phyloP scores from a whole-genome alignment of 2,888 invertebrate species.

The Habroteleia sp. region DNA sequence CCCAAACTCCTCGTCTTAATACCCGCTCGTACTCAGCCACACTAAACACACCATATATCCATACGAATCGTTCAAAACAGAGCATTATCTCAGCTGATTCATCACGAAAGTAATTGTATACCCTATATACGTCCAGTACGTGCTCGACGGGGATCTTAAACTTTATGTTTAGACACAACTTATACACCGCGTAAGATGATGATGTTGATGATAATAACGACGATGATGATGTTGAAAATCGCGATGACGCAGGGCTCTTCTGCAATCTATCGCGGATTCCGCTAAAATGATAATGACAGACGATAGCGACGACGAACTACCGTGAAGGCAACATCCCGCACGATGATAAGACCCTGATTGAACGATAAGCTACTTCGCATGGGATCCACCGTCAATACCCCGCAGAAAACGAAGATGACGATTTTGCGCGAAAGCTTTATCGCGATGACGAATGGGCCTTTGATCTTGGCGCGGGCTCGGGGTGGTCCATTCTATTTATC shows the following conservation, averaged over 20 bases:
- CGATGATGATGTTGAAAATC: slow-evolving; percentile 45
- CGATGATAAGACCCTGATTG: slow-evolving; percentile 55
- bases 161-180: slow-evolving; percentile 59
- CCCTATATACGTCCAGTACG: slow-evolving; percentile 46
- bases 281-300: slow-evolving; percentile 56
- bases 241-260: slow-evolving; percentile 22
- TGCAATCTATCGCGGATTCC: slow-evolving; percentile 31
- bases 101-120: slow-evolving; percentile 52
- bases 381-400: slow-evolving; percentile 36
- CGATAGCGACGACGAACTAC: slow-evolving; percentile 61
- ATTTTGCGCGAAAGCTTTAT: slow-evolving; percentile 53
- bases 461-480: slow-evolving; percentile 37
- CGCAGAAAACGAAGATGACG: slow-evolving; percentile 54
- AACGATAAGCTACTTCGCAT: slow-evolving; percentile 57
- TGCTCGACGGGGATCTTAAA: slow-evolving; percentile 46
- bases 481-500: slow-evolving; percentile 51
- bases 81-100: slow-evolving; percentile 56
- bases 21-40: slow-evolving; percentile 11
- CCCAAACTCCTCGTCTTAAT: slow-evolving; percentile 38
- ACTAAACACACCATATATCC: slow-evolving; percentile 46
- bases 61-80: slow-evolving; percentile 45
- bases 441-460: slow-evolving; percentile 58
- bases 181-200: slow-evolving; percentile 54
- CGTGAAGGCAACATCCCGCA: slow-evolving; percentile 40
- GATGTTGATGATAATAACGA: slow-evolving; percentile 52